Base-by-base conservation (phyloP, 2,888 invertebrate genomes). In the Ferdinandea cuprea region DNA sequence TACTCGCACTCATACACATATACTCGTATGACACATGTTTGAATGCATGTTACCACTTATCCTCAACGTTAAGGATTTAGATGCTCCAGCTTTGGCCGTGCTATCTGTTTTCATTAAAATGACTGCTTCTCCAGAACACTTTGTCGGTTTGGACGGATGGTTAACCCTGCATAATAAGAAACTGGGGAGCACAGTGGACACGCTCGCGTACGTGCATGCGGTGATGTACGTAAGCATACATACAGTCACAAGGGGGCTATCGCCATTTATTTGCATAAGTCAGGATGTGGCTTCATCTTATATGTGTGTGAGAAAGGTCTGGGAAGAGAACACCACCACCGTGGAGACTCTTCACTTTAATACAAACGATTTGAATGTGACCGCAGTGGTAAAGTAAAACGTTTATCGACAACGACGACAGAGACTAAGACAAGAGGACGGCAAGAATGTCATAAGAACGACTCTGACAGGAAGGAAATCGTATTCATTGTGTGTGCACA, bases 371-470 rank as follows among this genome's bases (percentile, higher is more conserved):
- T 83, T 78, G 61, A 81, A 77, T 81, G 61, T 71, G 65, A 72
- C 77, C 72, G 78, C 83, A 83, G 72, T 68, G 68, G 83, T 83
- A 78, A 78, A 83, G 78, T 78, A 83, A 83, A 83, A 83, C 83
- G 83, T 68, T 83, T 83, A 83, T 73, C 72, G 72, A 83, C 83
- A 19, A 73, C 56, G 63, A 52, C 25, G 35, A n/a, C 35, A 30
- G 7, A 40, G 32, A 25, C 28, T 19, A 66, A 44, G 50, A 48
- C 52, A 52, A 32, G 44, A 28, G 35, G 52, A 76, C 35, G 35
- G 13, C 74, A 66, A 66, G 35, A 32, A 40, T 44, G 19, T 63
- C 58, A n/a, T n/a, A 48, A 54, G 56, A 58, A 17, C 69, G 63
- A 25, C 21, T n/a, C 17, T 13, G n/a, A 5, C 52, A 72, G 81